Conservation (phyloP, 2,888 invertebrate genomes). For the Xiphydria camelus region DNA sequence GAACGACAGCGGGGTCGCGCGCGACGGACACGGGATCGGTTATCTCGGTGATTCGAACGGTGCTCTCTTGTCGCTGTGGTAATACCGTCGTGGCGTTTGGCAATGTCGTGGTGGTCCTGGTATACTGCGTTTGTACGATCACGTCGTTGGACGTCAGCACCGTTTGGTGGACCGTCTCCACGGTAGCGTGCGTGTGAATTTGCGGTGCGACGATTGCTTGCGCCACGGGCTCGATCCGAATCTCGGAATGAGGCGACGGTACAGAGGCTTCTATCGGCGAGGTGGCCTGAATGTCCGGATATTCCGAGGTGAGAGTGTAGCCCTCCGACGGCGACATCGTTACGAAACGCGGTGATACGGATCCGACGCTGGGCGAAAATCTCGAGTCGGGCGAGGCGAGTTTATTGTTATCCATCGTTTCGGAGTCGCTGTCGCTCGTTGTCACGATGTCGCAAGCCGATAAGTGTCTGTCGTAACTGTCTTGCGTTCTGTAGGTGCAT, state of each 20-base stretch:
- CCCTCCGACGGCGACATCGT: constrained; percentile 51
- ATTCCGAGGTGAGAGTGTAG: constrained; percentile 45
- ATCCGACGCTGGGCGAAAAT: constrained; percentile 41
- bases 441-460: constrained; percentile 77
- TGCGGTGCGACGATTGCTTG: constrained; percentile 51
- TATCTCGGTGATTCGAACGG: constrained; percentile 50
- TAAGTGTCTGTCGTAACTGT: constrained; percentile 80
- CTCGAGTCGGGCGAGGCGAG: constrained; percentile 45
- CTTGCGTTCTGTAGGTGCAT: constrained; percentile 81
- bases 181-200: constrained; percentile 50
- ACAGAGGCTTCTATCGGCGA: constrained; percentile 51
- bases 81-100: constrained; percentile 47
- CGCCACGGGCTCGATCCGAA: constrained; percentile 51
- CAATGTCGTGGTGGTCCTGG: constrained; percentile 51
- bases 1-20: constrained; percentile 29
- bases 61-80: constrained; percentile 40
- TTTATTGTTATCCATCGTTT: constrained; percentile 59
- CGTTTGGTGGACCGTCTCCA: constrained; percentile 53
- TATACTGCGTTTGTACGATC: constrained; percentile 53
- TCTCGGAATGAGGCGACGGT: constrained; percentile 47
- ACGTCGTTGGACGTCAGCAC: constrained; percentile 53
- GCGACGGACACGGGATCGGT: constrained; percentile 37
- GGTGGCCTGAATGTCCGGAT: constrained; percentile 47
- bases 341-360: constrained; percentile 46
- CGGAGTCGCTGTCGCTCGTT: constrained; percentile 82